A percentile compares a stretch with the other conserved stretches of the same genome.
These are phyloP conservation scores for Arrhamphus sclerolepis DNA, from an alignment of 2,797 vertebrate species.

Conservation along the genomic window DNA sequence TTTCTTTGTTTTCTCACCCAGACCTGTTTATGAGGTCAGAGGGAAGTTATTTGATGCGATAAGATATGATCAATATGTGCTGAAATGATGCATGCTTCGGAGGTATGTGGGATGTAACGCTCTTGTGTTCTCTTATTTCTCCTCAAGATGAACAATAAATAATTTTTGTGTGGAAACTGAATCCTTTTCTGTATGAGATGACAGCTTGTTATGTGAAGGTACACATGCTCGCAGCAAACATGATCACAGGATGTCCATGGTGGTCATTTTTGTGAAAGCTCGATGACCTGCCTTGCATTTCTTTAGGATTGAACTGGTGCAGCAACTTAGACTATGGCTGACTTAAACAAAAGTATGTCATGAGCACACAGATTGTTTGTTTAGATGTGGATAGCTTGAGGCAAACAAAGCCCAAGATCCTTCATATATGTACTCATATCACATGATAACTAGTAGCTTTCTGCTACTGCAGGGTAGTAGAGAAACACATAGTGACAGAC, in stretches of 20 bases:
- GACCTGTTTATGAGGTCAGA: slow-evolving; percentile 57
- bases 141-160: slow-evolving; percentile 35
- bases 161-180: slow-evolving; percentile 55
- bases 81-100: slow-evolving; percentile 60
- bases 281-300: slow-evolving; percentile 21
- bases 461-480: slow-evolving; percentile 15
- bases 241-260: slow-evolving; percentile 5
- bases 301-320: slow-evolving; percentile 37
- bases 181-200: slow-evolving; percentile 27
- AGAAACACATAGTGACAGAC: slow-evolving; percentile 45
- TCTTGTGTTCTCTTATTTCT: slow-evolving; percentile 37
- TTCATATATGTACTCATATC: slow-evolving; percentile 42
- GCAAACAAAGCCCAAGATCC: slow-evolving; percentile 48
- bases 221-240: background rate
- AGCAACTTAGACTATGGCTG: slow-evolving; percentile 40
- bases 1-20: background rate
- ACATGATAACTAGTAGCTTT: slow-evolving; percentile 55
- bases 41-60: slow-evolving; percentile 64
- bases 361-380: slow-evolving; percentile 57
- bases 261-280: slow-evolving; percentile 13
- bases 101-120: slow-evolving; percentile 53
- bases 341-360: slow-evolving; percentile 40
- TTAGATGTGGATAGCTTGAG: slow-evolving; percentile 52
- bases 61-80: slow-evolving; percentile 68
- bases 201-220: slow-evolving; percentile 2